Evolutionary conservation across 2,888 invertebrate genomes (phyloP).

Genomic region (Danaus chrysippus): DNA sequence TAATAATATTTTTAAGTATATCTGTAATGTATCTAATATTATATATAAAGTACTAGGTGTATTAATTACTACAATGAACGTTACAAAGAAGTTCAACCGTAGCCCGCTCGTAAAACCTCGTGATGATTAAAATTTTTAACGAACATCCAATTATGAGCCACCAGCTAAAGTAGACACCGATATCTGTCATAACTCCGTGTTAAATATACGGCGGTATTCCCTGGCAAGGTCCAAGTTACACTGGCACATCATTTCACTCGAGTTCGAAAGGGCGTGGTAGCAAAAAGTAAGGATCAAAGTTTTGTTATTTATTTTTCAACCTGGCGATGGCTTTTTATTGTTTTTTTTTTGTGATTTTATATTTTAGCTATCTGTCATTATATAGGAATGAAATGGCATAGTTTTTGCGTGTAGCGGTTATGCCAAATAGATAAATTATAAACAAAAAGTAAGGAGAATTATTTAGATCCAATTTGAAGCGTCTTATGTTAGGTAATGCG

Average conservation of each 20-base stretch:
- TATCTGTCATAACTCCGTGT: constrained; percentile 7
- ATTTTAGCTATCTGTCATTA: too few species aligned
- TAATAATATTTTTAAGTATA: too few species aligned
- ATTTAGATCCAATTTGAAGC: too few species aligned
- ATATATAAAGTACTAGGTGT: constrained; percentile 30
- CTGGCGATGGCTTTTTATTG: constrained; percentile 32
- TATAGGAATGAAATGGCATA: too few species aligned
- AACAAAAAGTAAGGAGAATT: too few species aligned
- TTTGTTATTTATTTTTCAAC: constrained; percentile 42
- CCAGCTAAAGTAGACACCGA: constrained; percentile 37
- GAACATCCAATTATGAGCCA: constrained; percentile 60
- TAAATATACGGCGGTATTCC: constrained; percentile 8
- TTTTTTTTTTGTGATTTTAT: constrained; percentile 31
- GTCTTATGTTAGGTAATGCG: too few species aligned
- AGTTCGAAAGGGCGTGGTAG: constrained; percentile 62
- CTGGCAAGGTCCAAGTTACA: constrained; percentile 22
- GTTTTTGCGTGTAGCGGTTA: too few species aligned
- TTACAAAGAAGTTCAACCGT: constrained; percentile 64
- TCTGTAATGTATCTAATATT: too few species aligned
- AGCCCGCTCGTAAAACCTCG: constrained; percentile 63
- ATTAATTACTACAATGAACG: constrained; percentile 48
- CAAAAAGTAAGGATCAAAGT: constrained; percentile 61
- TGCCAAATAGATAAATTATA: too few species aligned
- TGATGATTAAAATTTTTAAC: constrained; percentile 66
- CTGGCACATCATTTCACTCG: constrained; percentile 44